Conservation (phyloP, 1,140 invertebrate genomes). For the Scaptomyza hsui region DNA sequence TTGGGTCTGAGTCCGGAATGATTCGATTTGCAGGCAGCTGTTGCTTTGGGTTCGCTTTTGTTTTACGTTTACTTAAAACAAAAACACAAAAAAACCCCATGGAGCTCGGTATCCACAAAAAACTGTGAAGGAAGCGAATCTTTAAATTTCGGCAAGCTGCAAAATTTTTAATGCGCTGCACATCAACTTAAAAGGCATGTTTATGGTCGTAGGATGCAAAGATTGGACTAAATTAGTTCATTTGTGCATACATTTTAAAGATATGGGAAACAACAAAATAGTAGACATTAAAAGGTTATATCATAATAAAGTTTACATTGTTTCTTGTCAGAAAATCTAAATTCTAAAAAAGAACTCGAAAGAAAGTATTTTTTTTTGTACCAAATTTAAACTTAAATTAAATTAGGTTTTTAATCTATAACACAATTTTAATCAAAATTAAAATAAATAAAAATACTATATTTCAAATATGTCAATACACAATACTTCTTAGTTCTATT, state of each 20-base stretch:
- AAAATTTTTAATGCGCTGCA: constrained; percentile 55
- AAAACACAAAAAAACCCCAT: constrained; percentile 47
- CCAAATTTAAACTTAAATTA: no score
- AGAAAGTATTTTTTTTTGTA: no score
- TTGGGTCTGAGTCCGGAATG: constrained; percentile 23
- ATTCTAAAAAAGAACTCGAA: no score
- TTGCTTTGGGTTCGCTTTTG: constrained; percentile 44
- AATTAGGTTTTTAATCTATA: no score
- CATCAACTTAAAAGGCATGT: constrained; percentile 23
- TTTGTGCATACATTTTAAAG: background rate
- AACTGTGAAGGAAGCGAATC: constrained; percentile 37
- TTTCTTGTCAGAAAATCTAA: no score
- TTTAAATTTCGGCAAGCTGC: constrained; percentile 69
- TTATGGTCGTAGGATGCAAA: background rate
- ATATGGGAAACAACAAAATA: background rate
- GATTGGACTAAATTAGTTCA: background rate
- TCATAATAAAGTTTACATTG: no score
- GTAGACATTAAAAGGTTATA: no score
- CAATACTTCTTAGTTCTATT: no score
- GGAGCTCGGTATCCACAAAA: constrained; percentile 32
- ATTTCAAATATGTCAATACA: no score
- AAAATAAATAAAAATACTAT: no score
- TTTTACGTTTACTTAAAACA: constrained; percentile 12
- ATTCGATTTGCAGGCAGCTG: constrained; percentile 66
- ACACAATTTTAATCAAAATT: no score